Evolutionary conservation across 2,797 vertebrate genomes (phyloP).

Genomic region (Allobates femoralis): DNA sequence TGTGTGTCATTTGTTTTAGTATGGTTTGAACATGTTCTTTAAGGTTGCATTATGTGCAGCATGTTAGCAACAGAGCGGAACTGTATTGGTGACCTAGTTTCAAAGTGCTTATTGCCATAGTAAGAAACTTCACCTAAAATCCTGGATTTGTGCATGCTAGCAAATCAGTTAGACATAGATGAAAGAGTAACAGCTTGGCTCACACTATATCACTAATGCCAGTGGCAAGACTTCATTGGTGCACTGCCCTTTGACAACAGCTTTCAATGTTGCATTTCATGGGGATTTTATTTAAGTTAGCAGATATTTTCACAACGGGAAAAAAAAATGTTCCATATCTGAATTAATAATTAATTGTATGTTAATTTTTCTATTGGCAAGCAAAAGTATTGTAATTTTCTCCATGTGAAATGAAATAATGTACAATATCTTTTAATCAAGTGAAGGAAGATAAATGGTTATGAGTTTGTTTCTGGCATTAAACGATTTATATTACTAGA

Average conservation of each 20-base stretch:
- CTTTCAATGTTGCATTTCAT: conserved; percentile 37
- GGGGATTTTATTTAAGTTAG: conserved; percentile 29
- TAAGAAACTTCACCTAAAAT: conserved; percentile 57
- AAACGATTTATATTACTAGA: not conserved
- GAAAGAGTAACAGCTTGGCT: conserved; percentile 57
- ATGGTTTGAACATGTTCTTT: conserved; percentile 50
- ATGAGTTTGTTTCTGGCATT: not conserved
- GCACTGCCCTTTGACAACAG: conserved; percentile 54
- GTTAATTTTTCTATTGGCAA: conserved; percentile 34
- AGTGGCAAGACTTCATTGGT: conserved; percentile 53
- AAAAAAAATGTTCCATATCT: not conserved
- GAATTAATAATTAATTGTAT: conserved; percentile 40
- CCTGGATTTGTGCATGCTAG: conserved; percentile 56
- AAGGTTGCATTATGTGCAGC: conserved; percentile 51
- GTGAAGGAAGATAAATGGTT: not conserved
- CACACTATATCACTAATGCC: conserved; percentile 56
- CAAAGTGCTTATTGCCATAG: conserved; percentile 58
- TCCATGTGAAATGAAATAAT: conserved; percentile 12
- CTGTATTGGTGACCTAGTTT: conserved; percentile 61
- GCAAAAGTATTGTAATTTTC: conserved; percentile 26
- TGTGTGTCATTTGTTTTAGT: conserved; percentile 41
- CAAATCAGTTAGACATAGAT: conserved; percentile 54
- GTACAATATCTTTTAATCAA: conserved; percentile 1
- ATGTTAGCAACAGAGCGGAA: conserved; percentile 56
- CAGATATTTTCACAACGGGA: conserved; percentile 1